These are phyloP conservation scores for Crotalus horridus DNA, from an alignment of 2,113 vertebrate species.

Conservation along the genomic window DNA sequence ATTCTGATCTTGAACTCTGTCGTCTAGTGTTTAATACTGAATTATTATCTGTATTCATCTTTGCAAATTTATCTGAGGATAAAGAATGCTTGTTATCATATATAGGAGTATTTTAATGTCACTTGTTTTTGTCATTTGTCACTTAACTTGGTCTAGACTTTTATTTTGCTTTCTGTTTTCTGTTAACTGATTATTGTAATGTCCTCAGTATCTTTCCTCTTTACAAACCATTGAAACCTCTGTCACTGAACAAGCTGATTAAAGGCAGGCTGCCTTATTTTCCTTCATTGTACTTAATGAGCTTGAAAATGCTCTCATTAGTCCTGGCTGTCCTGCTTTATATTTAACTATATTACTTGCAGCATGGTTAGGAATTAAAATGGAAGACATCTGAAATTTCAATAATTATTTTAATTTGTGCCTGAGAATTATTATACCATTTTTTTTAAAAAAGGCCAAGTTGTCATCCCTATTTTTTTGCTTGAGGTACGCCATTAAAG, in stretches of 20 bases:
- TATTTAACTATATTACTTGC: background rate
- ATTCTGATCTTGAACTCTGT: background rate
- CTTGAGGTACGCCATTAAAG: background rate
- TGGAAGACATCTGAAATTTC: background rate
- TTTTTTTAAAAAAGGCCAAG: background rate
- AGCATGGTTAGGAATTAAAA: background rate
- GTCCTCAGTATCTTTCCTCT: background rate
- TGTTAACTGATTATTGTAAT: background rate
- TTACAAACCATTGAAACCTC: background rate
- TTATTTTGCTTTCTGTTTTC: background rate
- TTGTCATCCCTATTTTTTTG: background rate
- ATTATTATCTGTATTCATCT: background rate
- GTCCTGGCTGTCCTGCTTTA: background rate
- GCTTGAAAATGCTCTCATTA: background rate
- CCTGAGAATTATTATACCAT: background rate
- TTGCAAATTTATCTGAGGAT: background rate
- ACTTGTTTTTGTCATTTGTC: background rate
- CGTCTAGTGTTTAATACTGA: background rate
- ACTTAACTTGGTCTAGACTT: background rate
- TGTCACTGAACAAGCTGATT: background rate
- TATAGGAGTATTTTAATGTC: background rate
- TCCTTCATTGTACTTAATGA: background rate
- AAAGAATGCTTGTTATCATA: background rate
- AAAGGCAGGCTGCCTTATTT: background rate
- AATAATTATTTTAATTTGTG: background rate